A percentile compares a stretch with the other conserved stretches of the same genome.
Evolutionary conservation across 2,797 vertebrate species (phyloP).

Genomic region (Crax fasciolata): DNA sequence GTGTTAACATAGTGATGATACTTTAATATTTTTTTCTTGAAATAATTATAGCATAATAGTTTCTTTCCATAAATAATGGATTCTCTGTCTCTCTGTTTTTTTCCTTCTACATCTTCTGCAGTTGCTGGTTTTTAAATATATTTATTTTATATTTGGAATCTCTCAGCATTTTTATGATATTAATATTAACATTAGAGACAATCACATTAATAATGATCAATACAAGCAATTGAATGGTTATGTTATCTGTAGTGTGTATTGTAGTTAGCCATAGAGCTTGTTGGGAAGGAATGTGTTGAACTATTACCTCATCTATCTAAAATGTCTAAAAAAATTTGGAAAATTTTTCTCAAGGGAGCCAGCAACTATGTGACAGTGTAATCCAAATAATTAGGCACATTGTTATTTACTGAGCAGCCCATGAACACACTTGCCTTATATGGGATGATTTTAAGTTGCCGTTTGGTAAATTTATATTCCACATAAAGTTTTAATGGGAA

Average conservation of each 20-base stretch:
- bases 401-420: slow-evolving; percentile 50
- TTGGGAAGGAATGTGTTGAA: slow-evolving; percentile 69
- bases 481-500: neutral
- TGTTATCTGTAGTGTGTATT: neutral
- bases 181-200: neutral
- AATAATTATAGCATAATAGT: neutral
- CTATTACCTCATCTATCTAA: slow-evolving; percentile 80
- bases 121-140: neutral
- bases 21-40: neutral
- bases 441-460: slow-evolving; percentile 40
- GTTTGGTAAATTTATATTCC: neutral
- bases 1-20: neutral
- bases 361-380: slow-evolving; percentile 70
- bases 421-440: slow-evolving; percentile 73
- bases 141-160: neutral
- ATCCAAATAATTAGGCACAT: slow-evolving; percentile 80
- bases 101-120: neutral
- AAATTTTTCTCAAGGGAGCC: slow-evolving; percentile 77
- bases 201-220: neutral
- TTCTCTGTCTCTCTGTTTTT: neutral
- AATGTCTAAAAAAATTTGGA: slow-evolving; percentile 82
- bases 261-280: slow-evolving; percentile 25
- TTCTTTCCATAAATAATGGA: neutral
- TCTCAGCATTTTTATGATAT: neutral
- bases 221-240: neutral